Base-by-base conservation (phyloP, 2,888 invertebrate genomes). In the Pterostichus niger region DNA sequence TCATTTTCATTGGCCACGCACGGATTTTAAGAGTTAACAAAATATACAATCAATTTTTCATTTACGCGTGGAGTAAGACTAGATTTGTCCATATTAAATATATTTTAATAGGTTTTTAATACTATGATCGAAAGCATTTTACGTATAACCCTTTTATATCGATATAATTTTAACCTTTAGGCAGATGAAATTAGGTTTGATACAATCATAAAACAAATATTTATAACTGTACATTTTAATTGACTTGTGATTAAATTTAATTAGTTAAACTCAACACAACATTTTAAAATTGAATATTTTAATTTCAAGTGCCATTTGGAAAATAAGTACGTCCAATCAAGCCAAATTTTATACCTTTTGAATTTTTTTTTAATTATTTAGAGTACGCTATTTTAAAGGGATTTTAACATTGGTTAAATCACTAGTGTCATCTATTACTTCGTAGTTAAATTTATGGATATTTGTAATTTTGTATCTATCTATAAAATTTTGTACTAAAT, bases 281-380 rank as follows among this genome's bases (percentile, higher is more conserved):
- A 56, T 56, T 56, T 56, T 13, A 17, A 56, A 15, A 24, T 24
- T 24, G 24, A 24, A 24, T 24, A 24, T 3, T 54, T 54, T 15
- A 24, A 54, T 54, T 54, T 13, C 17, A n/a, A 54, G 15, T 54
- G 54, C 54, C 54, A 6, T 54, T 54, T 15, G 7, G 54, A 54
- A 24, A 64, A 64, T 64, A 64, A 64, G 64, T 64, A 64, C 64
- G 13, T 64, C 64, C 64, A 64, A 64, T 64, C 64, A 64, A 64
- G 64, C 64, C 64, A 64, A 64, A 64, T 64, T 64, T 64, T 64
- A 35, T 64, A 64, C 64, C 64, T 35, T 40, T 64, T 64, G 61
- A 61, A 17, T 24, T 24, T 24, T 24, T 24, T 24, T 24, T 24
- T 24, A 24, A n/a, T 49, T 49, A n/a, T 56, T 64, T 64, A 64